phyloP scores from a whole-genome alignment of 2,888 invertebrate genomes.

The Folsomia manolachei region DNA sequence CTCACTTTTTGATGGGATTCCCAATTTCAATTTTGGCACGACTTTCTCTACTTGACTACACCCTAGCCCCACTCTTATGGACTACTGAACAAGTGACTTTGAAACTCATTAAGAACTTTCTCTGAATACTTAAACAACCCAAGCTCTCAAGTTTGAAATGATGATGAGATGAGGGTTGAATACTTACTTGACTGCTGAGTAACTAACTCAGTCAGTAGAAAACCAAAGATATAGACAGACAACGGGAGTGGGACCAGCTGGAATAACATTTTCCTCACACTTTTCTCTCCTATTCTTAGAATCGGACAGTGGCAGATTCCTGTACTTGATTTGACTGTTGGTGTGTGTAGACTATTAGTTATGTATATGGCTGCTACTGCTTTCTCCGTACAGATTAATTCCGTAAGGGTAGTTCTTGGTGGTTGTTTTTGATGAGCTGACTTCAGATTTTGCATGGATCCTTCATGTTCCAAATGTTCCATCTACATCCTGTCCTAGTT shows the following conservation, averaged over 20 bases:
- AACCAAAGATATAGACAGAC: not conserved
- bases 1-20: not conserved
- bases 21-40: constrained; percentile 1
- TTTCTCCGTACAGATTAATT: not conserved
- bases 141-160: constrained; percentile 6
- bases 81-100: constrained; percentile 7
- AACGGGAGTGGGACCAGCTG: not conserved
- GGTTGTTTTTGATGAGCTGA: not conserved
- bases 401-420: not conserved
- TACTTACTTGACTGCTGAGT: too few species aligned
- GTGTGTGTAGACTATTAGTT: not conserved
- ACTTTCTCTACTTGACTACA: not conserved
- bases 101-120: constrained; percentile 19
- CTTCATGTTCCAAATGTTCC: not conserved
- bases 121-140: constrained; percentile 5
- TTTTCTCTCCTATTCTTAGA: too few species aligned
- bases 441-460: not conserved
- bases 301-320: not conserved
- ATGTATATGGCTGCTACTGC: not conserved
- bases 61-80: too few species aligned
- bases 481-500: not conserved
- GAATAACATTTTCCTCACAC: not conserved
- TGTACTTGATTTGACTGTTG: not conserved
- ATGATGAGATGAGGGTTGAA: constrained; percentile 10
- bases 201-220: not conserved